These are phyloP conservation scores for Sebastes matsubarae DNA, from an alignment of 2,797 vertebrate species.

Conservation along the genomic window DNA sequence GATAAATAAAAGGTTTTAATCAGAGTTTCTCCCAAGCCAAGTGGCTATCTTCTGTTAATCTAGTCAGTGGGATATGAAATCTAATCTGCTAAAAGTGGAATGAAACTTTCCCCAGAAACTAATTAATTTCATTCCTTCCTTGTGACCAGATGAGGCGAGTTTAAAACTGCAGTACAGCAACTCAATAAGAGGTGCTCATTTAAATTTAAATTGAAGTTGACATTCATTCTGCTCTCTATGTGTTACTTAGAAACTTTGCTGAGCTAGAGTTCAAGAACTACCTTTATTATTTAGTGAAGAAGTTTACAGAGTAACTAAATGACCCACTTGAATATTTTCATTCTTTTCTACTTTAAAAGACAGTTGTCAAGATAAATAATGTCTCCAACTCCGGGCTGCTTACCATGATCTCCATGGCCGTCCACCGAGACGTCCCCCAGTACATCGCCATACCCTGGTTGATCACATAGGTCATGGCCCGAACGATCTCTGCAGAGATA, in stretches of 20 bases:
- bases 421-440: conserved; percentile 99
- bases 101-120: not conserved
- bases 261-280: not conserved
- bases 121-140: not conserved
- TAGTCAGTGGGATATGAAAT: not conserved
- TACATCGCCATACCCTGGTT: conserved; percentile 99
- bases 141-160: not conserved
- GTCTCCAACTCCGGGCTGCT: conserved; percentile 8
- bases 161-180: not conserved
- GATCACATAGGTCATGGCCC: conserved; percentile 97
- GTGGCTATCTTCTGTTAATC: not conserved
- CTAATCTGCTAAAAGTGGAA: not conserved
- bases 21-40: not conserved
- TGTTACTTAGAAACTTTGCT: not conserved
- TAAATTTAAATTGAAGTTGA: not conserved
- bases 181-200: not conserved
- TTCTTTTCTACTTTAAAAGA: not conserved
- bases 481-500: conserved; percentile 89
- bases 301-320: not conserved
- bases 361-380: not conserved
- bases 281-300: not conserved
- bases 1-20: not conserved
- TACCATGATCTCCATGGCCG: conserved; percentile 99
- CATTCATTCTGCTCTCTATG: not conserved
- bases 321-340: not conserved